Conservation (phyloP, 2,797 vertebrate species). For the Microcaecilia unicolor region DNA sequence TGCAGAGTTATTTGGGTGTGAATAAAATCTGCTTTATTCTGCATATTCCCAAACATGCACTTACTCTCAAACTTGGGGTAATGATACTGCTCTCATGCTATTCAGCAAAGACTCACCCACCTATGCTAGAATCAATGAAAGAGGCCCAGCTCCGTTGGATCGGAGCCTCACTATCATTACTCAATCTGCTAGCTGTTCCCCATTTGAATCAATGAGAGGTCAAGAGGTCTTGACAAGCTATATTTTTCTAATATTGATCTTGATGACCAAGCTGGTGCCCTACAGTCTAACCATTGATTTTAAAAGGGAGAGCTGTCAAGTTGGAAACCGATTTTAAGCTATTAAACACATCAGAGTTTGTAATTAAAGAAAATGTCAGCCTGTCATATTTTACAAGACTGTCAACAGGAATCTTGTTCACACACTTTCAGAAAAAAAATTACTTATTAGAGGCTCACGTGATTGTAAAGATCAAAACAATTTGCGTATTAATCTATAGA, state of each 20-base stretch:
- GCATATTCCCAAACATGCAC: constrained; percentile 3
- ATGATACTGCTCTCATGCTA: constrained; percentile 19
- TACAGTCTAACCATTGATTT: constrained; percentile 59
- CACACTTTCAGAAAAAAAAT: constrained; percentile 23
- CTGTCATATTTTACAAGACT: constrained; percentile 41
- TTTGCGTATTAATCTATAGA: too few relatives aligned
- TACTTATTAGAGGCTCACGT: constrained; percentile 19
- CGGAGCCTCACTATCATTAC: constrained; percentile 39
- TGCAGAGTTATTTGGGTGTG: background rate
- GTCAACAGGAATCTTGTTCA: constrained; percentile 29
- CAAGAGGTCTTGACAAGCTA: constrained; percentile 48
- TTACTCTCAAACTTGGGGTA: constrained; percentile 5
- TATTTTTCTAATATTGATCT: constrained; percentile 52
- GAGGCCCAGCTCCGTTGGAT: constrained; percentile 31
- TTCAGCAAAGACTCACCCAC: constrained; percentile 29
- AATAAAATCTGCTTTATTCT: background rate
- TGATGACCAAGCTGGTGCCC: constrained; percentile 57
- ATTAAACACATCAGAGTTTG: constrained; percentile 44
- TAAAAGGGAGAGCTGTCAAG: constrained; percentile 43
- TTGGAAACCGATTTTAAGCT: constrained; percentile 43
- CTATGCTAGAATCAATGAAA: constrained; percentile 37
- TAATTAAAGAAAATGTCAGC: constrained; percentile 55
- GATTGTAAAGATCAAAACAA: too few relatives aligned
- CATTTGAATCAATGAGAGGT: constrained; percentile 50
- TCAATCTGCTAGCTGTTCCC: constrained; percentile 39